Evolutionary conservation across 2,797 vertebrate species (phyloP).

Genomic region (Merluccius polli): DNA sequence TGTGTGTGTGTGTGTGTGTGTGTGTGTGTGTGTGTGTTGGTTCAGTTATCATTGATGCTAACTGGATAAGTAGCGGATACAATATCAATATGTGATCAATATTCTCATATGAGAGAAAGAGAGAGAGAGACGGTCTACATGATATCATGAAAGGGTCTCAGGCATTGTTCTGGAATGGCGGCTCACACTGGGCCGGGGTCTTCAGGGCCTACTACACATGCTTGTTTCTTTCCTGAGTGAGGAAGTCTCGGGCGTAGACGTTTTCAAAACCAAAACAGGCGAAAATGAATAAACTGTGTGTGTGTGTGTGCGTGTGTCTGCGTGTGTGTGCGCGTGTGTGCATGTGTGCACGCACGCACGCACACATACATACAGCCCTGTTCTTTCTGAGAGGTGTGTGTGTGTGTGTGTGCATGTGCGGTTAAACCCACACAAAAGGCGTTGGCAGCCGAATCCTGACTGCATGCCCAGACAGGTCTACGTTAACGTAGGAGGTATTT

Average conservation of each 20-base stretch:
- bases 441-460: not conserved
- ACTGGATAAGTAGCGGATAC: too few relatives aligned
- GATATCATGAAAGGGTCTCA: too few relatives aligned
- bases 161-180: too few relatives aligned
- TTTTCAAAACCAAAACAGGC: not conserved
- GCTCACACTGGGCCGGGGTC: not conserved
- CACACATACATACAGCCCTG: not conserved
- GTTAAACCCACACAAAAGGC: not conserved
- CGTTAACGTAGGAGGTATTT: not conserved
- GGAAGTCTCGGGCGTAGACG: not conserved
- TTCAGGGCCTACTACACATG: not conserved
- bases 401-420: not conserved
- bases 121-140: too few relatives aligned
- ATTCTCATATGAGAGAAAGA: too few relatives aligned
- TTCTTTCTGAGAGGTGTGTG: not conserved
- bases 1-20: too few relatives aligned
- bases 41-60: too few relatives aligned
- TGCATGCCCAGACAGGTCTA: not conserved
- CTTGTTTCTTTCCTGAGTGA: not conserved
- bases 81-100: too few relatives aligned
- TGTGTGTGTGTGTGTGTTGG: too few relatives aligned
- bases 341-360: too few relatives aligned
- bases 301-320: not conserved
- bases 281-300: not conserved
- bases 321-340: not conserved